Evolutionary conservation across 1,140 invertebrate species (phyloP), one percentile per base, ranked within the genome.

Genomic region (Panulirus ornatus): DNA sequence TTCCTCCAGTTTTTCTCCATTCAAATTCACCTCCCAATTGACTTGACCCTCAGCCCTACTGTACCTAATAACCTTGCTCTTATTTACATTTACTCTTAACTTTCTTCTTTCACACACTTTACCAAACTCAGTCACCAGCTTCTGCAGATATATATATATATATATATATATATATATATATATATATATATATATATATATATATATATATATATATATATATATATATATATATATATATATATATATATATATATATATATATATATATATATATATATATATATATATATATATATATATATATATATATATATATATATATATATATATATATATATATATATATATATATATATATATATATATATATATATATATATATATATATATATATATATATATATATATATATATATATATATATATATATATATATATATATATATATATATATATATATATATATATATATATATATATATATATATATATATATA

Each of bases 391-490:
- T 70, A 70, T 70, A 70, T 70, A 70, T 70, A 70, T 70, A 70
- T 70, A 70, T 70, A 70, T 70, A 70, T 70, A 70, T 70, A 70
- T 70, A 70, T 70, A 70, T 70, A 70, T 70, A 70, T 70, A 70
- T 5, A 70, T 70, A 70, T 5, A 70, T 70, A 70, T 5, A 70
- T 70, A 70, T 70, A 70, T 70, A 70, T 5, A 70, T 70, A 70
- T 70, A 70, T 5, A 70, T 70, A 70, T 70, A 70, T 5, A 70
- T 70, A 70, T 76, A 40, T 9, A 76, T 76, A 76, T 76, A 76
- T 9, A 76, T 76, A 76, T 76, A 76, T 9, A 76, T 76, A 76
- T 76, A 76, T 9, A 76, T 76, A 76, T 76, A 76, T 9, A 76
- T 76, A 76, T 36, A 76, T 36, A 36, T 76, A 76, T 76, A 36